Evolutionary conservation across 2,797 vertebrate species (phyloP), one percentile per base, ranked within the genome.

Genomic region (Lycodopsis pacificus): DNA sequence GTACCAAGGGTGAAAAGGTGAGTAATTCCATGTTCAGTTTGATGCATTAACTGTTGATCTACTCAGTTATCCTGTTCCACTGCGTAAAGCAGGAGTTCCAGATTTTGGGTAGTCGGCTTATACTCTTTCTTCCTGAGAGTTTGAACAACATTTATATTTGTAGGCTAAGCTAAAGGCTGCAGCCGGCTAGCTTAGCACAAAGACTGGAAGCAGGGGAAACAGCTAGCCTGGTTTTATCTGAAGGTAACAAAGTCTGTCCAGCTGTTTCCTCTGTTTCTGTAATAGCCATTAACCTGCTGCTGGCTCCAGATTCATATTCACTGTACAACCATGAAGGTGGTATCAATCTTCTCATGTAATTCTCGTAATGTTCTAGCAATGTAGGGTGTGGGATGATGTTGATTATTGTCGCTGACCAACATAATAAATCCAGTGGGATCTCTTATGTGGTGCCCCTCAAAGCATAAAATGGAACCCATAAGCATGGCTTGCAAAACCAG

Each of bases 1-100:
- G 98, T 96, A 95, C 93, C 67, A 96, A 97, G 94, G 98, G 98
- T 79, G 98, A 99, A 82, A 99, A 99, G 97, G 98, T 99, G 93
- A 97, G 97, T 94, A 76, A 83, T 77, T 10, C 34, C 49, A 67
- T 25, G 42, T 40, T 70, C 69, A 59, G 7, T n/a, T 76, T 65
- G 2, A 65, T 30, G 32, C 42, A 61, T 73, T 51, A 2, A 81
- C 34, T 53, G 10, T n/a, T 58, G 25, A 38, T 65, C 20, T 20
- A 7, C 7, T 27, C 0, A n/a, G 12, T 42, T 66, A 40, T 66
- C 62, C 27, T 38, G 5, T 65, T 49, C 2, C 38, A 9, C 15
- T 38, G 4, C 9, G 44, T 36, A n/a, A 65, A 73, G n/a, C 34
- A 63, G 63, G 14, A 22, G 13, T 54, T 73, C 0, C 4, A 44